Conservation (phyloP, 2,797 vertebrate species). For the Sebastes hopkinsi region DNA sequence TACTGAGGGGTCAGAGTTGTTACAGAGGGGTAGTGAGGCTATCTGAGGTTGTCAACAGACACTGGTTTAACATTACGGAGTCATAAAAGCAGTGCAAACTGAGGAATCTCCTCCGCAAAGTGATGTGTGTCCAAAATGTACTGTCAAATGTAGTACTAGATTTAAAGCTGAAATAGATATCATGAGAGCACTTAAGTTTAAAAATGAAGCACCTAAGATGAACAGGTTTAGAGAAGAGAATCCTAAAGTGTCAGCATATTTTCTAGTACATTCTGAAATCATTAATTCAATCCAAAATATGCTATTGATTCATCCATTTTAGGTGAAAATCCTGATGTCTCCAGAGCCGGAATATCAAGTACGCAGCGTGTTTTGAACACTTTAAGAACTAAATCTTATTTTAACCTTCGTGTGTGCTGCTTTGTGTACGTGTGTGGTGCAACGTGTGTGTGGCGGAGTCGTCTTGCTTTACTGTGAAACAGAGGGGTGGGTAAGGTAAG, state of each 20-base stretch:
- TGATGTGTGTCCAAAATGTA: too few species aligned
- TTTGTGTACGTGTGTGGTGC: constrained; percentile 1
- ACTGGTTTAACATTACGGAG: not conserved
- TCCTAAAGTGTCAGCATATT: not conserved
- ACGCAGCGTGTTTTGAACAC: not conserved
- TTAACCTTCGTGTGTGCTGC: not conserved
- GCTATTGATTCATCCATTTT: not conserved
- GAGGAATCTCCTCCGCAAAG: not conserved
- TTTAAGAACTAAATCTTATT: not conserved
- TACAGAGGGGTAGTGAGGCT: constrained; percentile 6
- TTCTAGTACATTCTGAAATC: not conserved
- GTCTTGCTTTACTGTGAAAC: constrained; percentile 26
- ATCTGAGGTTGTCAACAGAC: constrained; percentile 23
- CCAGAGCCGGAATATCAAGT: not conserved
- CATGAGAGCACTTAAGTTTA: too few species aligned
- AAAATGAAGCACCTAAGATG: not conserved
- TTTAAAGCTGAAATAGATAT: too few species aligned
- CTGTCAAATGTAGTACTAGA: too few species aligned
- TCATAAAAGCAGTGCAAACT: not conserved
- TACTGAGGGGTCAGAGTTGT: constrained; percentile 43
- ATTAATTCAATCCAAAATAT: not conserved
- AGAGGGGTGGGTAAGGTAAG: constrained; percentile 36
- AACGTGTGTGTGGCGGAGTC: constrained; percentile 15
- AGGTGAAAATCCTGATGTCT: not conserved
- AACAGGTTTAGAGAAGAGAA: not conserved